phyloP scores from a whole-genome alignment of 2,888 invertebrate genomes.

The Camponotus fellah region DNA sequence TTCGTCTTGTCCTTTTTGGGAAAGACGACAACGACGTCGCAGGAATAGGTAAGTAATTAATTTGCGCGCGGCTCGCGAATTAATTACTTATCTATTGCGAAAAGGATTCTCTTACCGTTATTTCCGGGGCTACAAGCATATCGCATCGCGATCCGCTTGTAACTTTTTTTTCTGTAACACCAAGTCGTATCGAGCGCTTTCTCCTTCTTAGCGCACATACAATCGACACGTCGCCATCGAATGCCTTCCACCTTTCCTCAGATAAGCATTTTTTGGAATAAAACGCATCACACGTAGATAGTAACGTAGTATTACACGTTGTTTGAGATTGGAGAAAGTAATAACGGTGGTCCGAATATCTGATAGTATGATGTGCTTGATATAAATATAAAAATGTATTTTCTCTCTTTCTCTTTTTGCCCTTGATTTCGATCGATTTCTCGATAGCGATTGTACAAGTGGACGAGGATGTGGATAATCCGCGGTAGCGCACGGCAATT shows the following conservation, averaged over 20 bases:
- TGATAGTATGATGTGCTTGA: neutral
- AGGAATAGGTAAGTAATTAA: conserved; percentile 38
- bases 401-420: neutral
- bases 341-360: neutral
- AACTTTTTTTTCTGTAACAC: conserved; percentile 1
- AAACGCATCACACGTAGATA: neutral
- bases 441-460: neutral
- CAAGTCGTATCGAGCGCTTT: conserved; percentile 23
- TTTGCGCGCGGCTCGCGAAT: neutral
- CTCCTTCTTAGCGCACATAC: conserved; percentile 1
- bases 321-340: conserved; percentile 21
- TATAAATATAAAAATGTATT: neutral
- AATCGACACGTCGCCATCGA: neutral
- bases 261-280: conserved; percentile 21
- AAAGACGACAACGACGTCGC: neutral
- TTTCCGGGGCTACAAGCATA: conserved; percentile 25
- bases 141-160: conserved; percentile 33
- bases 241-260: conserved; percentile 7
- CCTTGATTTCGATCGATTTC: conserved; percentile 28
- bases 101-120: conserved; percentile 46
- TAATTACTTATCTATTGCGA: neutral
- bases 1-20: neutral
- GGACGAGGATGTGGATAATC: conserved; percentile 14
- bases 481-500: conserved; percentile 32
- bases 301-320: neutral